phyloP scores from a whole-genome alignment of 2,888 invertebrate species.

The Argynnis bischoffii region DNA sequence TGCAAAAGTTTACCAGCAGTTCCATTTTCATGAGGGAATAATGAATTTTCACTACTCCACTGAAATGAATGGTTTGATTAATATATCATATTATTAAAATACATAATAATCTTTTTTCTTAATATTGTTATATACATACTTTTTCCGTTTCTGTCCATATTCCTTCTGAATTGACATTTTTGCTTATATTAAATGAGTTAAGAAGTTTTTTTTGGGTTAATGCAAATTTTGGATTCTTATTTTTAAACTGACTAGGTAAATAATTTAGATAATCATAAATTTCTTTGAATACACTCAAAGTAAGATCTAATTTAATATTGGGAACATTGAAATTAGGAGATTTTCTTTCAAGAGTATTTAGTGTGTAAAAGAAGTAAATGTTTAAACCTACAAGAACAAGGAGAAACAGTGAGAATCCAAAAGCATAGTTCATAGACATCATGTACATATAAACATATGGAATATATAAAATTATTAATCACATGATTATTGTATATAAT shows the following conservation, averaged over 20 bases:
- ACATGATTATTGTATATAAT: neutral
- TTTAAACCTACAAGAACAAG: slow-evolving; percentile 68
- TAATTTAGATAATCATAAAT: slow-evolving; percentile 68
- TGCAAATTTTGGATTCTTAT: slow-evolving; percentile 61
- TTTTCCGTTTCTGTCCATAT: slow-evolving; percentile 60
- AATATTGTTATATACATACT: slow-evolving; percentile 53
- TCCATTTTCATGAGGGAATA: slow-evolving; percentile 76
- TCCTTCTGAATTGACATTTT: slow-evolving; percentile 47
- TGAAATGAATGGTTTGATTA: slow-evolving; percentile 46
- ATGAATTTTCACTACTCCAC: slow-evolving; percentile 71
- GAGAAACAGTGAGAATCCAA: slow-evolving; percentile 70
- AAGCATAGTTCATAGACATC: slow-evolving; percentile 76
- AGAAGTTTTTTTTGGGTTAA: slow-evolving; percentile 57
- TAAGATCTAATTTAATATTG: slow-evolving; percentile 55
- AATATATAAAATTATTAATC: neutral
- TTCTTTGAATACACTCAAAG: slow-evolving; percentile 60
- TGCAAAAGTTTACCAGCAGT: slow-evolving; percentile 84
- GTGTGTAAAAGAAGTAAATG: slow-evolving; percentile 72
- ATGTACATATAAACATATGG: slow-evolving; percentile 21
- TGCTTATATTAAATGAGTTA: slow-evolving; percentile 66
- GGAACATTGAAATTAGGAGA: slow-evolving; percentile 53
- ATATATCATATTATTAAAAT: neutral
- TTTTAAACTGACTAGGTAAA: slow-evolving; percentile 66
- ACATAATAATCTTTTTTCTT: neutral
- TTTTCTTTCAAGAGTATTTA: slow-evolving; percentile 57